Evolutionary conservation across 2,113 vertebrate genomes (phyloP).

Genomic region (Grammomys dolichurus): DNA sequence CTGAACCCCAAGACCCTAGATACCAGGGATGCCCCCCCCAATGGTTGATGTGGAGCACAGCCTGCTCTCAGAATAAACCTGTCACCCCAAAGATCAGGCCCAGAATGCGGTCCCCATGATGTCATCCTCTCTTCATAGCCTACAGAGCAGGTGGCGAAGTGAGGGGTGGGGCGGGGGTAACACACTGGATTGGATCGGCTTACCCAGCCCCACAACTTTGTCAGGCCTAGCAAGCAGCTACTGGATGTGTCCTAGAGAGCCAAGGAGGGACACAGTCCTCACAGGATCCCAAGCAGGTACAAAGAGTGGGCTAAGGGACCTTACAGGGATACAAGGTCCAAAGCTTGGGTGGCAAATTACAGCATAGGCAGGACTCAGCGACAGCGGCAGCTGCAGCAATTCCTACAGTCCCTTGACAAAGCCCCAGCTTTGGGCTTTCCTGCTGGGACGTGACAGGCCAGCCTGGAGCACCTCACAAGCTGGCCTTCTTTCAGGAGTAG

Average conservation of each 20-base stretch:
- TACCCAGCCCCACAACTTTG: neutral
- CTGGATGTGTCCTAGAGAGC: neutral
- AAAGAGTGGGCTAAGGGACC: neutral
- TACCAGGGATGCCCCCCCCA: neutral
- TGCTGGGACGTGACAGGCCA: neutral
- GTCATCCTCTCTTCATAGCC: neutral
- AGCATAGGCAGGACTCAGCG: too few relatives aligned
- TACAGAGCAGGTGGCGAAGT: neutral
- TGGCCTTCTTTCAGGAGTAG: neutral
- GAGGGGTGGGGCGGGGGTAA: too few relatives aligned
- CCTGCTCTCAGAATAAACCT: neutral
- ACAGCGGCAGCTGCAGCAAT: neutral
- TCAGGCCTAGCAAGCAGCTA: neutral
- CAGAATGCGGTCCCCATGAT: neutral
- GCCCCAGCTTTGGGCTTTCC: neutral
- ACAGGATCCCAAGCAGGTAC: neutral
- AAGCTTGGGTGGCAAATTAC: neutral
- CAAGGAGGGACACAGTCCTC: neutral
- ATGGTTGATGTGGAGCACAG: neutral
- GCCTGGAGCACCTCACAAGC: neutral
- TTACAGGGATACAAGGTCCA: neutral
- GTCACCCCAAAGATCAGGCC: neutral
- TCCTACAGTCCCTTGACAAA: too few relatives aligned
- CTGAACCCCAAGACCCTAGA: neutral
- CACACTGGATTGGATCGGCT: neutral